Evolutionary conservation across 2,797 vertebrate species (phyloP).

Genomic region (Silurus lanzhouensis): DNA sequence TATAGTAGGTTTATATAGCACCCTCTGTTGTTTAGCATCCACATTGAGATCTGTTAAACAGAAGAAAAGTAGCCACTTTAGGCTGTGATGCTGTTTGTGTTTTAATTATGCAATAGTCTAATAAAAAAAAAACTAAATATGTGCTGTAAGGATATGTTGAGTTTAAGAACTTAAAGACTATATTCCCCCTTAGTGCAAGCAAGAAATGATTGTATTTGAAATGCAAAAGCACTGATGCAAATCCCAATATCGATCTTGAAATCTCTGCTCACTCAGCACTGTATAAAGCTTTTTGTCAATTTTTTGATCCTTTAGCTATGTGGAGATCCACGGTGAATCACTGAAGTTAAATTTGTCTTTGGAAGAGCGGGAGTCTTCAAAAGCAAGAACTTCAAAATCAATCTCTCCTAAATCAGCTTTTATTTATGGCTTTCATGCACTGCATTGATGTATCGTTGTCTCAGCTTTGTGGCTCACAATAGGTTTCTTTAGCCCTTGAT

Average conservation of each 20-base stretch:
- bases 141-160: neutral
- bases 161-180: neutral
- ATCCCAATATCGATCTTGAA: neutral
- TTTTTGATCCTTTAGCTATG: conserved; percentile 12
- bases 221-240: neutral
- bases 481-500: conserved; percentile 13
- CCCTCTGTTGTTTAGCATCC: conserved; percentile 42
- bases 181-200: neutral
- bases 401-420: neutral
- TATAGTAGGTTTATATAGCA: conserved; percentile 31
- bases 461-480: neutral
- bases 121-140: neutral
- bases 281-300: conserved; percentile 19
- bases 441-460: conserved; percentile 3
- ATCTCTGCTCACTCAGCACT: neutral
- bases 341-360: neutral
- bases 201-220: neutral
- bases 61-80: neutral
- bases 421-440: conserved; percentile 16
- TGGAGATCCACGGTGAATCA: conserved; percentile 7
- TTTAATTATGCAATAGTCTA: conserved; percentile 7
- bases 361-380: neutral
- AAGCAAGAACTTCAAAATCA: conserved; percentile 1
- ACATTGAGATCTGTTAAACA: neutral
- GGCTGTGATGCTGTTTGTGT: neutral